These are phyloP conservation scores for Lycorma delicatula DNA, from an alignment of 1,140 invertebrate species.

Conservation along the genomic window DNA sequence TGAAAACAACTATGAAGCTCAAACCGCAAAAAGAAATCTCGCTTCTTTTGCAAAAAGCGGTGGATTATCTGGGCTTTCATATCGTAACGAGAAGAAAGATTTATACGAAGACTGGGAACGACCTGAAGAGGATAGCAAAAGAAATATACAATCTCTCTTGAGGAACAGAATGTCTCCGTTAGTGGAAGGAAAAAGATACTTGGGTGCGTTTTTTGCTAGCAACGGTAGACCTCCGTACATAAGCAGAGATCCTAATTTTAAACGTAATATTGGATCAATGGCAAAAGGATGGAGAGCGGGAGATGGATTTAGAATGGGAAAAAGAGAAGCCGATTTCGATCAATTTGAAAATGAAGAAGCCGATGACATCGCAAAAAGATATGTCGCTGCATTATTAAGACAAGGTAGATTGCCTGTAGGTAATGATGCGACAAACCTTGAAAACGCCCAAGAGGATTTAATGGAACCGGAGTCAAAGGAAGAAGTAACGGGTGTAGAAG, in stretches of 20 bases:
- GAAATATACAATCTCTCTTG: conserved; percentile 25
- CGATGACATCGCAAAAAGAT: conserved; percentile 15
- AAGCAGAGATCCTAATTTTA: conserved; percentile 9
- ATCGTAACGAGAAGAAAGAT: conserved; percentile 14
- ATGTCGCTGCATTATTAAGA: conserved; percentile 24
- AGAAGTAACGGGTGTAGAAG: not conserved
- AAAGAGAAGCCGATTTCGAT: conserved; percentile 5
- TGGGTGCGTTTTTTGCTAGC: conserved; percentile 18
- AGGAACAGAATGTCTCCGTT: conserved; percentile 21
- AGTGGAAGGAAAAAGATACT: conserved; percentile 26
- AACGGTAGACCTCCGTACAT: conserved; percentile 13
- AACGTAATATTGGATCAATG: conserved; percentile 19
- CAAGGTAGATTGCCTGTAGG: conserved; percentile 23
- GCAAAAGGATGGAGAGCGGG: not conserved
- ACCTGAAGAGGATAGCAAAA: conserved; percentile 20
- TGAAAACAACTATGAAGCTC: not conserved
- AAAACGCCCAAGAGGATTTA: conserved; percentile 1
- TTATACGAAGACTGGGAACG: conserved; percentile 13
- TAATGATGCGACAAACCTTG: conserved; percentile 1
- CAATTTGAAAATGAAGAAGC: conserved; percentile 1
- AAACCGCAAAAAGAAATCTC: conserved; percentile 22
- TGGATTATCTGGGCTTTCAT: conserved; percentile 11
- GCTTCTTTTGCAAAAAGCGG: conserved; percentile 23
- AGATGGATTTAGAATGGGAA: not conserved
- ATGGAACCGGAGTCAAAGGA: conserved; percentile 10